Evolutionary conservation across 2,113 vertebrate genomes (phyloP), one percentile per base, ranked within the genome.

Genomic region (Ageneiosus marmoratus): DNA sequence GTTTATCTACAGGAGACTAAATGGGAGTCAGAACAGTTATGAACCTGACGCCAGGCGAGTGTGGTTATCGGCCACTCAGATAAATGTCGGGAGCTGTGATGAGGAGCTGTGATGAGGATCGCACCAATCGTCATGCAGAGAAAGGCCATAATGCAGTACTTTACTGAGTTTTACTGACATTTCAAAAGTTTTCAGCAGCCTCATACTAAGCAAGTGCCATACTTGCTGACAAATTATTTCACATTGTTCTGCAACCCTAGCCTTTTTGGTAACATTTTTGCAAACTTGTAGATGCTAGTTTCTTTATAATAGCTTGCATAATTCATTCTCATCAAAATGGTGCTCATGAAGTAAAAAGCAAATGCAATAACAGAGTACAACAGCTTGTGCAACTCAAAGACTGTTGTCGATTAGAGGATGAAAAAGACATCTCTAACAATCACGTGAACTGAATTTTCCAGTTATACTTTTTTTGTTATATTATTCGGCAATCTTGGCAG

Each of bases 11-110:
- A 65, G 62, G 85, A 80, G 86, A 79, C 84, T 84, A 84, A 78
- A 87, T 86, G 82, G 88, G 85, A 88, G 87, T 81, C 79, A 77
- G 77, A 56, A 75, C 83, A 87, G 81, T 87, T 85, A 87, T 86
- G 80, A 88, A 85, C 80, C 84, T 87, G 88, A 89, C 86, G 87
- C 87, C 88, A 88, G 84, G 82, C 83, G 60, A 74, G 83, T 62
- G 51, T 55, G 73, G 77, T 83, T 88, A 88, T 88, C 87, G 82
- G 76, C 50, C 74, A 44, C 77, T 81, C 58, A 85, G 67, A 88
- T 87, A 88, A 85, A 74, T 83, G 83, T 78, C 79, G 55, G 73
- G 56, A 81, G 65, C 81, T 77, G 80, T 78, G 79, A 79, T 70
- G 77, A 85, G 72, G 73, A 83, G 65, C 81, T 77, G 80, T 78